A percentile compares a stretch with the other conserved stretches of the same genome.
phyloP scores from a whole-genome alignment of 2,113 vertebrate species.

The Rhadina sibilatrix region DNA sequence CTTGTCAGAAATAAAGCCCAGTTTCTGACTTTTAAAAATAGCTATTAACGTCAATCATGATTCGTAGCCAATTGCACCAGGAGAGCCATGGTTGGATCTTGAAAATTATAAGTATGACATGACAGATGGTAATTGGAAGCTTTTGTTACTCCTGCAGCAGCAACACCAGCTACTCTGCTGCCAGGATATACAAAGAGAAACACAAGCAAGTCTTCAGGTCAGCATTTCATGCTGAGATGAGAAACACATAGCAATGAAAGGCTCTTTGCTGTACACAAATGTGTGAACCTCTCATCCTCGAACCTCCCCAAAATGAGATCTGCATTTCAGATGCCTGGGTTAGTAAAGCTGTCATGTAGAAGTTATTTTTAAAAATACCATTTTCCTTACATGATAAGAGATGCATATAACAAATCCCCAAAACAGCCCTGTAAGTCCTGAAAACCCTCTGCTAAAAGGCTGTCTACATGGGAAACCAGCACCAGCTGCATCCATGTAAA shows the following conservation, averaged over 20 bases:
- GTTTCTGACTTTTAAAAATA: slow-evolving; percentile 11
- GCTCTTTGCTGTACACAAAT: not conserved
- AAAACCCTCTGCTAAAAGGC: not conserved
- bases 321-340: not conserved
- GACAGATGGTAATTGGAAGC: slow-evolving; percentile 41
- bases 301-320: not conserved
- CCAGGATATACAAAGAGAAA: slow-evolving; percentile 1
- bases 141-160: not conserved
- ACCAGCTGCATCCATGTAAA: not conserved
- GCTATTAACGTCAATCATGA: slow-evolving; percentile 29
- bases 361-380: not conserved
- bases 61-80: not conserved
- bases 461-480: not conserved
- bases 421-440: not conserved
- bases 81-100: not conserved
- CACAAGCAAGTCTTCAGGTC: slow-evolving; percentile 9
- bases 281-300: not conserved
- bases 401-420: not conserved
- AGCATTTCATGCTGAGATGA: not conserved
- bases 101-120: not conserved
- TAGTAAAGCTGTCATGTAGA: not conserved
- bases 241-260: not conserved
- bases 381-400: not conserved
- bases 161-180: not conserved
- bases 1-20: slow-evolving; percentile 15